A percentile compares a stretch with the other conserved stretches of the same genome.
phyloP scores from a whole-genome alignment of 1,140 invertebrate genomes.

The Arion vulgaris region DNA sequence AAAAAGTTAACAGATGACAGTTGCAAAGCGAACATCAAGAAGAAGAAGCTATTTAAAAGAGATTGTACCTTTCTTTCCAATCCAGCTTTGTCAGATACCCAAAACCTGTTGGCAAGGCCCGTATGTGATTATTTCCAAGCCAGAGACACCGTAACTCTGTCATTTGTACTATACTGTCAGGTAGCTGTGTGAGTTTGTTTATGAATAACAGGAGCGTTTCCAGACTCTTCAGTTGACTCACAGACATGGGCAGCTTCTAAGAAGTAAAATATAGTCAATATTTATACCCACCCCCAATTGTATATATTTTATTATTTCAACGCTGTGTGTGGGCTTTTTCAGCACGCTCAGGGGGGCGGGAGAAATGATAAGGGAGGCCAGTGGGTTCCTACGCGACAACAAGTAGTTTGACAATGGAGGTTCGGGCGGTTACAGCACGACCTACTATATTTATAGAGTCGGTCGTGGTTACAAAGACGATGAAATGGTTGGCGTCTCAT shows the following conservation, averaged over 20 bases:
- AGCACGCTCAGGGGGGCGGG: too few species aligned
- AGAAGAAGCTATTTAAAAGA: too few species aligned
- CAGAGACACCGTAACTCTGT: constrained; percentile 67
- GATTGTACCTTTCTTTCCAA: constrained; percentile 59
- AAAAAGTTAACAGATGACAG: too few species aligned
- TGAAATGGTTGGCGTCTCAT: too few species aligned
- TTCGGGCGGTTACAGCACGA: too few species aligned
- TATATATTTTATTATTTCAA: not conserved
- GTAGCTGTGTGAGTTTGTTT: constrained; percentile 67
- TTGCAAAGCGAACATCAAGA: too few species aligned
- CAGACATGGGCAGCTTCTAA: constrained; percentile 58
- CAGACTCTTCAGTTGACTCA: constrained; percentile 65
- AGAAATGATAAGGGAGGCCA: too few species aligned
- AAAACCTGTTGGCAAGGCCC: constrained; percentile 65
- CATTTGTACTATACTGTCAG: constrained; percentile 66
- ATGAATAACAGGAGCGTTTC: constrained; percentile 67
- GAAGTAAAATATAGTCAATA: constrained; percentile 23
- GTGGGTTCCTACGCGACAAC: not conserved
- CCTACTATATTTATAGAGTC: too few species aligned
- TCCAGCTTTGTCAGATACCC: constrained; percentile 66
- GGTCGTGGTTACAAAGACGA: not conserved
- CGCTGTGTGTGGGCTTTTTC: too few species aligned
- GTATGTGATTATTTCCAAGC: constrained; percentile 70
- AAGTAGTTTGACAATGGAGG: too few species aligned
- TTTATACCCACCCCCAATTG: not conserved